Evolutionary conservation across 2,113 vertebrate genomes (phyloP), one percentile per base, ranked within the genome.

Genomic region (Coregonus clupeaformis): DNA sequence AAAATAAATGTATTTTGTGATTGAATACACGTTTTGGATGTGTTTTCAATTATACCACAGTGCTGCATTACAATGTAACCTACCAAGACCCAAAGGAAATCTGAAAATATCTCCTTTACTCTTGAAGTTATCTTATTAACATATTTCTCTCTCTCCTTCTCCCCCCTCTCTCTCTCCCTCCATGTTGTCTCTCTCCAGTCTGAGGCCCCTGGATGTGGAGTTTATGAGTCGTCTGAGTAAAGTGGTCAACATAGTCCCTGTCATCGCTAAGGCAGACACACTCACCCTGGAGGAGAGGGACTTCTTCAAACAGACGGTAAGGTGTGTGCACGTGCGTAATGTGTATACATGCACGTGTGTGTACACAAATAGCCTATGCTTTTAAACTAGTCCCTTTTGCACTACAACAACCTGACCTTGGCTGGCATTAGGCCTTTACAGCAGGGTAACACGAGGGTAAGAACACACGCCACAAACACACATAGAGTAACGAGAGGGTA

Each of bases 211-310:
- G 70, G 98, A 99, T 88, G 96, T 99, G 16, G 98, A 98, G 89
- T 99, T 98, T 90, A 98, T 99, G 98, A 95, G 95, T 57, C 96
- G 96, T 59, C 94, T 99, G 66, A 98, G 98, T 87, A 98, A 98
- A 85, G 97, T 99, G 87, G 98, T 99, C 76, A 99, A 98, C 93
- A 98, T 99, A 0, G 97, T 99, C 3, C 97, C 97, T 0, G 95
- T 98, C 91, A 99, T 99, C 0, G 95, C 97, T 71, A 98, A 98
- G 83, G 97, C 97, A 0, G 97, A 99, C 94, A 98, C 97, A 0
- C 89, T 99, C 78, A 99, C 98, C 42, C 94, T 99, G 90, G 98
- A 99, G 83, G 97, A 99, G 91, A 93, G 97, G 81, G 95, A 96
- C 82, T 92, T 90, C 91, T 99, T 99, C 87, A 99, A 98, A 77